phyloP scores from a whole-genome alignment of 2,888 invertebrate species.

The Formica aserva region DNA sequence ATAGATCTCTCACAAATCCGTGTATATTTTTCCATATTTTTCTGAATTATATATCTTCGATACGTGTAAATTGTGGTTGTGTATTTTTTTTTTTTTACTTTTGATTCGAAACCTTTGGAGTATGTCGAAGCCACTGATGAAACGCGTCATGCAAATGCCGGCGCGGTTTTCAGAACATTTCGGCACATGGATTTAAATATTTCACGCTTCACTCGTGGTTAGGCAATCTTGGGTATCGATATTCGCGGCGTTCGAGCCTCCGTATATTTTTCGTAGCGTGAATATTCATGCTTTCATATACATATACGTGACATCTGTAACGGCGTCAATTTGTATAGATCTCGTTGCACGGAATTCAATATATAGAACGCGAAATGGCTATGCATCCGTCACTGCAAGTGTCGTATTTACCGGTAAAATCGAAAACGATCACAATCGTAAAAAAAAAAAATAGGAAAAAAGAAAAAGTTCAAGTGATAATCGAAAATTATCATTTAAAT shows the following conservation, averaged over 20 bases:
- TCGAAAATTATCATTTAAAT: not conserved
- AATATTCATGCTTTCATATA: conserved; percentile 43
- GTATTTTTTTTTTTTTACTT: not conserved
- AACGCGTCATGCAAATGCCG: conserved; percentile 34
- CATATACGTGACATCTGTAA: conserved; percentile 38
- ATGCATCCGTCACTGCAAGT: not conserved
- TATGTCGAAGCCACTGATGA: conserved; percentile 33
- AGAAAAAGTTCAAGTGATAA: not conserved
- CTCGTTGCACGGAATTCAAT: conserved; percentile 30
- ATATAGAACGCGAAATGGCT: conserved; percentile 22
- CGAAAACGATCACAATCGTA: not conserved
- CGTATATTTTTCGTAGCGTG: conserved; percentile 43
- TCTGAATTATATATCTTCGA: not conserved
- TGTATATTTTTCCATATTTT: conserved; percentile 2
- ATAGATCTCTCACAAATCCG: not conserved
- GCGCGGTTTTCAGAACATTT: conserved; percentile 47
- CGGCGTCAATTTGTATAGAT: conserved; percentile 40
- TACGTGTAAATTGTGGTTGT: conserved; percentile 8
- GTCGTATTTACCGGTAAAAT: conserved; percentile 2
- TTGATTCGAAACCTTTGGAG: conserved; percentile 15
- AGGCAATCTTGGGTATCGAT: conserved; percentile 47
- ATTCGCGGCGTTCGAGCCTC: conserved; percentile 6
- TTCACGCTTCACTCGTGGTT: conserved; percentile 41
- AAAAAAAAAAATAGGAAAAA: not conserved
- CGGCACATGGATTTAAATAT: conserved; percentile 42